These are phyloP conservation scores for Chaetops frenatus DNA, from an alignment of 2,113 vertebrate genomes.

Conservation along the genomic window DNA sequence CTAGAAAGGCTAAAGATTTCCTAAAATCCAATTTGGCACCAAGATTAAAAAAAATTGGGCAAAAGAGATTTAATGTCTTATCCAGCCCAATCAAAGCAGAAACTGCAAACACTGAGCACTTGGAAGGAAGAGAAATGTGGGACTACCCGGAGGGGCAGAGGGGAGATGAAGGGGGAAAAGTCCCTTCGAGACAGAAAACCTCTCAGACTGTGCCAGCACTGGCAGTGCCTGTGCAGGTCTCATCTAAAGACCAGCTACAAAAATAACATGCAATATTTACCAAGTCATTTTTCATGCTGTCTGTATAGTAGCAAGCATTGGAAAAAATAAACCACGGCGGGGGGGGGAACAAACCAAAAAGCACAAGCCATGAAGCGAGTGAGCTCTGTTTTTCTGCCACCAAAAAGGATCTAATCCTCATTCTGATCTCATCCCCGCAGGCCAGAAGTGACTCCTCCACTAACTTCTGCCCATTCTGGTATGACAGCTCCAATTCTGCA, in stretches of 20 bases:
- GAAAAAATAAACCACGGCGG: neutral
- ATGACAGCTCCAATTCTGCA: neutral
- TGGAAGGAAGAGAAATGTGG: neutral
- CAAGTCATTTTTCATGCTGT: neutral
- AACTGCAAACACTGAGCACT: neutral
- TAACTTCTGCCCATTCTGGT: neutral
- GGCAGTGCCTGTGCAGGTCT: neutral
- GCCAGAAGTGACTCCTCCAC: neutral
- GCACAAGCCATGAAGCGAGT: neutral
- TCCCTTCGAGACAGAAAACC: neutral
- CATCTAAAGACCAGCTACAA: neutral
- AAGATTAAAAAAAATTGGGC: neutral
- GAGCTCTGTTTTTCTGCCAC: neutral
- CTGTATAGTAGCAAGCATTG: neutral
- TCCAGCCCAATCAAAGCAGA: neutral
- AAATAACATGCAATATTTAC: conserved; percentile 13
- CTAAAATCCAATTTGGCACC: neutral
- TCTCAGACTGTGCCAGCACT: neutral
- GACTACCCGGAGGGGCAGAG: neutral
- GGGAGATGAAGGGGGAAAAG: neutral
- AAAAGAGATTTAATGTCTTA: neutral
- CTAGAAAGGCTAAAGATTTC: neutral
- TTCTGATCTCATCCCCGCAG: neutral
- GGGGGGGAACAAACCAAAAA: neutral
- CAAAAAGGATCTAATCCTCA: neutral